These are phyloP conservation scores for Catostomus latipinnis DNA, from an alignment of 2,797 vertebrate genomes.

Conservation along the genomic window DNA sequence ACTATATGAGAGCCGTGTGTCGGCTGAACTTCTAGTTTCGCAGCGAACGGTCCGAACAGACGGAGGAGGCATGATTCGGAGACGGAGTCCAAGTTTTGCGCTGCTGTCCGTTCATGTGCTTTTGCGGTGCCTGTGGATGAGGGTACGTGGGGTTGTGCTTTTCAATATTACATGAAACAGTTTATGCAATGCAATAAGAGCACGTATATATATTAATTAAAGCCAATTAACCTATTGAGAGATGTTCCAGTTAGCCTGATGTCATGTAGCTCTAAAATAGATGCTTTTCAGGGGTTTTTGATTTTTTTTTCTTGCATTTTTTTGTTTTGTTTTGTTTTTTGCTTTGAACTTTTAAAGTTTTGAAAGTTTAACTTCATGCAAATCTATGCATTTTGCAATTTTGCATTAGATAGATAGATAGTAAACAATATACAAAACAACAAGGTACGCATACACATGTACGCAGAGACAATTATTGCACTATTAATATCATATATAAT, in stretches of 20 bases:
- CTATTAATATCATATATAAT: too few relatives aligned
- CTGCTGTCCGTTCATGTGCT: conserved; percentile 74
- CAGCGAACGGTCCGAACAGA: conserved; percentile 52
- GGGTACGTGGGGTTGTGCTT: conserved; percentile 74
- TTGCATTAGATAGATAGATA: too few relatives aligned
- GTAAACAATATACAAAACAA: too few relatives aligned
- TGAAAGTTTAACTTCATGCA: background rate
- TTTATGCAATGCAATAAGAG: background rate
- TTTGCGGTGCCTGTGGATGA: conserved; percentile 75
- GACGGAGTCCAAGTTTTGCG: conserved; percentile 73
- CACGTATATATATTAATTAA: too few relatives aligned
- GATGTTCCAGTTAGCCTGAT: background rate
- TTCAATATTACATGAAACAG: background rate
- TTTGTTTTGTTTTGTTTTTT: background rate
- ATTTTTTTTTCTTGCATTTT: background rate
- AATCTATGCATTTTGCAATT: background rate
- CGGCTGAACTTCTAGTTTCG: conserved; percentile 66
- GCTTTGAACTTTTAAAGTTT: background rate
- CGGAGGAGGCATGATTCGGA: conserved; percentile 76
- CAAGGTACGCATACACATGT: too few relatives aligned
- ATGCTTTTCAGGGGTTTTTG: background rate
- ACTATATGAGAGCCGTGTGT: conserved; percentile 81
- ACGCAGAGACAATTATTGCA: too few relatives aligned
- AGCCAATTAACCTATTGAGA: too few relatives aligned
- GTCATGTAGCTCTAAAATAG: background rate